phyloP scores from a whole-genome alignment of 2,113 vertebrate genomes.

The Carassius carassius region DNA sequence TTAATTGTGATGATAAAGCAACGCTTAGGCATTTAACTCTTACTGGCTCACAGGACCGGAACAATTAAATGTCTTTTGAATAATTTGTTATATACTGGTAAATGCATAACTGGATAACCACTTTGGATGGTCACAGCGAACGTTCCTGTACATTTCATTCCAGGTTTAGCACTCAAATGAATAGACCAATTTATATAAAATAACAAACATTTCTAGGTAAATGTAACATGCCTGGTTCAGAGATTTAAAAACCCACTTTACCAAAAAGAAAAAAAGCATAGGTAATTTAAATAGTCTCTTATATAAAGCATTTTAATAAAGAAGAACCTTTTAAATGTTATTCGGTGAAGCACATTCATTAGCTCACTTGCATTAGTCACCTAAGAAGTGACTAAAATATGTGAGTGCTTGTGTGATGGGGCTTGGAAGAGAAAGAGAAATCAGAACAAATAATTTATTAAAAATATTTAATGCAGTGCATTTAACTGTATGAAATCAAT shows the following conservation, averaged over 20 bases:
- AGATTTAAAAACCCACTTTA: neutral
- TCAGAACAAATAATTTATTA: neutral
- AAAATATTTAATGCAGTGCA: neutral
- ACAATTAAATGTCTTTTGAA: slow-evolving; percentile 24
- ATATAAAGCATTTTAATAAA: neutral
- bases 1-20: slow-evolving; percentile 38
- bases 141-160: neutral
- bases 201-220: neutral
- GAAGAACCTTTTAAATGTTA: neutral
- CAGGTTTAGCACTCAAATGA: slow-evolving; percentile 9
- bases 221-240: neutral
- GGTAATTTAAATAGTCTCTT: neutral
- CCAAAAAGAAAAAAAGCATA: neutral
- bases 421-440: neutral
- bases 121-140: neutral
- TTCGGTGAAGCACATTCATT: neutral
- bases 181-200: slow-evolving; percentile 10
- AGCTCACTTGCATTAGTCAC: neutral
- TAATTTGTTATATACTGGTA: slow-evolving; percentile 13
- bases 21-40: slow-evolving; percentile 1
- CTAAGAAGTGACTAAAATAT: neutral
- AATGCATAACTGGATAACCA: slow-evolving; percentile 12
- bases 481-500: neutral
- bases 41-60: neutral
- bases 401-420: neutral